Conservation (phyloP, 2,888 invertebrate species). For the Torymus tubicola region DNA sequence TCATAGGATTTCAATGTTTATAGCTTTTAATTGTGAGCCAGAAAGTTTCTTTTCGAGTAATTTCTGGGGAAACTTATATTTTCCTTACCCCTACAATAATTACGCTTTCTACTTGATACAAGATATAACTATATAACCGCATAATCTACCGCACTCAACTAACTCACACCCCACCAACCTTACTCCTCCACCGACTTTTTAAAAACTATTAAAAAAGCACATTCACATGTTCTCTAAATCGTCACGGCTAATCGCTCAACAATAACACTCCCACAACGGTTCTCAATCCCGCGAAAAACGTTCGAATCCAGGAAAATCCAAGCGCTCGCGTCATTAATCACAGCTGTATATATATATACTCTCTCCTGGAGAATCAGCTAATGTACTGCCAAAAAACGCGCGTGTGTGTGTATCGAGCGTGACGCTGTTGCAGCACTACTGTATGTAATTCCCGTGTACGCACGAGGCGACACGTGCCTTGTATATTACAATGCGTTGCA, state of each 20-base stretch:
- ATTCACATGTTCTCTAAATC: no score
- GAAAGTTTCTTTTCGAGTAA: no score
- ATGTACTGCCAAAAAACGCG: no score
- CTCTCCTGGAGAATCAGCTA: not conserved
- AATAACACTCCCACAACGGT: no score
- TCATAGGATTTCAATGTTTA: no score
- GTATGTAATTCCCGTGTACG: constrained; percentile 38
- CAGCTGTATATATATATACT: constrained; percentile 13
- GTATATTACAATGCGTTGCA: not conserved
- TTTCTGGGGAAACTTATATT: no score
- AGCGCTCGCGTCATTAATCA: constrained; percentile 43
- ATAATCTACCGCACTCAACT: no score
- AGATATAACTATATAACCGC: no score
- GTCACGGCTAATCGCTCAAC: constrained; percentile 41
- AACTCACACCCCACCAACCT: no score
- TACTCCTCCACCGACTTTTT: not conserved
- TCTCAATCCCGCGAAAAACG: not conserved
- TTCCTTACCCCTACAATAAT: no score
- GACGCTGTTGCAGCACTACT: not conserved
- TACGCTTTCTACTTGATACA: no score
- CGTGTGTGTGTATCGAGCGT: constrained; percentile 7
- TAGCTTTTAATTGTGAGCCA: no score
- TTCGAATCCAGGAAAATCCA: not conserved
- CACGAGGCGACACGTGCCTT: constrained; percentile 73
- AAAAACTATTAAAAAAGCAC: constrained; percentile 14